Base-by-base conservation (phyloP, 2,888 invertebrate species). In the Oxycera nigricornis region DNA sequence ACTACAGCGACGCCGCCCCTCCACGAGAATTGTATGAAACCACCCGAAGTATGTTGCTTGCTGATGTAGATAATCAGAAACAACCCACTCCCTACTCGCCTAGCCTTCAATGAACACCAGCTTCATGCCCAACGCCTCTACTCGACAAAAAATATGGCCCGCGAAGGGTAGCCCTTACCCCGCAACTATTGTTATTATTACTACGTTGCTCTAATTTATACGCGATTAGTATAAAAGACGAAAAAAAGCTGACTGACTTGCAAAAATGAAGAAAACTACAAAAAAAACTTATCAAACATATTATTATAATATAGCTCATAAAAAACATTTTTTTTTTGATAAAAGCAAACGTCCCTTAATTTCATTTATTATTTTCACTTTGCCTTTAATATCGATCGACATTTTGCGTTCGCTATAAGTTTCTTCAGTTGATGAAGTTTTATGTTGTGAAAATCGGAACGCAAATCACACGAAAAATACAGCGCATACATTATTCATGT, bases 31-130 rank as follows among this genome's bases (percentile, higher is more conserved):
- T 70, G 52, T 70, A 4, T 70, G 17, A 70, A 70, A 39, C 76
- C 78, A 77, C 77, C 77, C 61, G 78, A 79, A 75, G 75, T 78
- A 68, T 78, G 78, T 78, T 79, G 78, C 77, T 74, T 78, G 52
- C 74, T 79, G 74, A 79, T 79, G 78, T 79, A 78, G 76, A 57
- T 57, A 24, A 57, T 70, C 61, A 75, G 35, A 22, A 55, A 55
- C 55, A 11, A 2, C 31, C 30, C 14, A 6, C 26, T 28, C 55
- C 24, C 22, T 55, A 6, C 14, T 24, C 55, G 24, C 55, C 2
- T 55, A 24, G 1, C 20, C 17, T 46, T 11, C 2, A n/a, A n/a
- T n/a, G n/a, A n/a, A n/a, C n/a, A n/a, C n/a, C n/a, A n/a, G n/a
- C n/a, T n/a, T n/a, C n/a, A n/a, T n/a, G n/a, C n/a, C n/a, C n/a